Evolutionary conservation across 2,797 vertebrate genomes (phyloP), one percentile per base, ranked within the genome.

Genomic region (Nyctalus aviator): DNA sequence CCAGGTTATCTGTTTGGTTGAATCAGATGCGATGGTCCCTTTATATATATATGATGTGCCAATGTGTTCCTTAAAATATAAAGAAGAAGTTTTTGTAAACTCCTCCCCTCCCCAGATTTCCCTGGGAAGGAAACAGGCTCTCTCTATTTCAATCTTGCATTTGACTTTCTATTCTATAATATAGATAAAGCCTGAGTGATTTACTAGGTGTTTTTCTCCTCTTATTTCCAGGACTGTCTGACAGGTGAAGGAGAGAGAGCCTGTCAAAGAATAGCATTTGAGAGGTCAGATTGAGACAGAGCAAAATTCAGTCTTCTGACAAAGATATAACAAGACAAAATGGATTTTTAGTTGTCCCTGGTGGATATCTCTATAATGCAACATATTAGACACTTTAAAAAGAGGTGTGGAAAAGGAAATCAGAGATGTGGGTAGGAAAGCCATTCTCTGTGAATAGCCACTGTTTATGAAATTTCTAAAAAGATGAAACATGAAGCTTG

Each of bases 261-360:
- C 84, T 96, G 95, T 96, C 94, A 92, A 85, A 95, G 76, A 59
- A 27, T 90, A 94, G 44, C 66, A 95, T 90, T 91, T 6, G 11
- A 95, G 83, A 92, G 96, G 89, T 96, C 91, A 93, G 87, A 92
- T 15, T 75, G 75, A 96, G 91, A 96, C 41, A 90, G 79, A 84
- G 37, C 13, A 84, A 83, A 90, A 94, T 94, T 91, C 77, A 93
- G 95, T 97, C 62, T 95, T 90, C 84, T 93, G 73, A 93, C 92
- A 97, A 95, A 96, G 76, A 94, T 89, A 37, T 91, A 94, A 91
- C 59, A 95, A 90, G 78, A 90, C 25, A 84, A 90, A 95, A 93
- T 94, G 82, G 84, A 94, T 90, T 94, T 96, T 93, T 79, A 83
- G 50, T 94, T 93, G 91, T 59, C 32, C 48, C 84, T 90, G 78